Evolutionary conservation across 2,888 invertebrate species (phyloP).

Genomic region (Hydrotaea cyrtoneurina): DNA sequence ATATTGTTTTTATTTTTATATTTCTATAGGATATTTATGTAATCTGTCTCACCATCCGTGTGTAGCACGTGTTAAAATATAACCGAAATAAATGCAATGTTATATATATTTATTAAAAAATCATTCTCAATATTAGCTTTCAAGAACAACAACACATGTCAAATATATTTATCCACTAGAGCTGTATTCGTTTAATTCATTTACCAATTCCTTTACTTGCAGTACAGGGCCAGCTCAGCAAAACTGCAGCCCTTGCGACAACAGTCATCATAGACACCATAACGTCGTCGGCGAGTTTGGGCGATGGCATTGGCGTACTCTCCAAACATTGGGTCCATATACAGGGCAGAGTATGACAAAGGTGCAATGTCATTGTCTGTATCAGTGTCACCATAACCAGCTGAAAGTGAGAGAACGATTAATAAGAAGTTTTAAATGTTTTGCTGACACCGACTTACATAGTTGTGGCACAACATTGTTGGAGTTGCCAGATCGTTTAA

Average conservation of each 20-base stretch:
- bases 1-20: too few relatives aligned
- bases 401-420: background rate
- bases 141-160: too few relatives aligned
- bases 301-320: conserved; percentile 68
- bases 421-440: background rate
- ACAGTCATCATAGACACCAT: conserved; percentile 73
- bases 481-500: background rate
- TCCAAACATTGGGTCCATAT: conserved; percentile 68
- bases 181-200: too few relatives aligned
- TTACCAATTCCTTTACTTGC: conserved; percentile 66
- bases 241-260: conserved; percentile 72
- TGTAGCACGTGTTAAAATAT: too few relatives aligned
- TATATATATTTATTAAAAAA: too few relatives aligned
- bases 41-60: too few relatives aligned
- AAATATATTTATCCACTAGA: too few relatives aligned
- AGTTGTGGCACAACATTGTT: too few relatives aligned
- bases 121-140: too few relatives aligned
- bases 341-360: conserved; percentile 58
- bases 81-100: too few relatives aligned
- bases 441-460: background rate
- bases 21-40: too few relatives aligned
- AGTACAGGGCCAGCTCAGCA: conserved; percentile 71
- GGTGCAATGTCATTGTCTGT: background rate
- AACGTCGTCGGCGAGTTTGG: conserved; percentile 72
- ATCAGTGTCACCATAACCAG: background rate